phyloP scores from a whole-genome alignment of 1,140 invertebrate genomes.

The Listronotus oregonensis region DNA sequence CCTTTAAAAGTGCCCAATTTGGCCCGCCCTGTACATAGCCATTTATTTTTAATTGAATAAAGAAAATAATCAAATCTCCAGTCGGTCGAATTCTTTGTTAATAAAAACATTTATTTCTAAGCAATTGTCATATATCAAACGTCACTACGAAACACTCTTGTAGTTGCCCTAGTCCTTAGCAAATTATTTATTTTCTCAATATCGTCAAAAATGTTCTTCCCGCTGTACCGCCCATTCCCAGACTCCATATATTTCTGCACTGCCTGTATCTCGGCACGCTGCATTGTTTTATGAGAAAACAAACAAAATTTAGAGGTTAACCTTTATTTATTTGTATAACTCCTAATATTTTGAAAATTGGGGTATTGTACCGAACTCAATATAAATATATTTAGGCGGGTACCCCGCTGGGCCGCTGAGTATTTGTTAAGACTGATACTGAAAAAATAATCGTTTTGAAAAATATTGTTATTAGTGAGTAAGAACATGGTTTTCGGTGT shows the following conservation, averaged over 20 bases:
- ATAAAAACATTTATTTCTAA: not conserved
- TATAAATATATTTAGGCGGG: slow-evolving; percentile 41
- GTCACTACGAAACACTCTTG: not conserved
- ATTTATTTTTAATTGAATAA: too few species aligned
- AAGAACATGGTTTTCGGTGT: slow-evolving; percentile 31
- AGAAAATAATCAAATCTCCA: too few species aligned
- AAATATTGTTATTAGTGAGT: slow-evolving; percentile 44
- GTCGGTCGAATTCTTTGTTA: not conserved
- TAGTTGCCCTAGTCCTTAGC: too few species aligned
- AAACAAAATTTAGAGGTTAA: slow-evolving; percentile 43
- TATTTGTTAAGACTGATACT: slow-evolving; percentile 41
- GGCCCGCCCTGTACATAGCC: too few species aligned
- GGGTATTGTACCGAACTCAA: slow-evolving; percentile 43
- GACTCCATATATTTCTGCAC: slow-evolving; percentile 7
- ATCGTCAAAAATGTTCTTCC: not conserved
- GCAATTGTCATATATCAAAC: too few species aligned
- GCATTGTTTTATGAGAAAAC: slow-evolving; percentile 47
- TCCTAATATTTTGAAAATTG: slow-evolving; percentile 48
- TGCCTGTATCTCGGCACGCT: not conserved
- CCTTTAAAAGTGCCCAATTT: too few species aligned
- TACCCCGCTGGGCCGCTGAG: slow-evolving; percentile 35
- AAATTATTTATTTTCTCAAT: not conserved
- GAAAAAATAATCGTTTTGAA: slow-evolving; percentile 43
- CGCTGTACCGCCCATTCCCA: not conserved
- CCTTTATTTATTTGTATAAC: slow-evolving; percentile 48